phyloP scores from a whole-genome alignment of 2,888 invertebrate species.

The Boloria euphrosyne region DNA sequence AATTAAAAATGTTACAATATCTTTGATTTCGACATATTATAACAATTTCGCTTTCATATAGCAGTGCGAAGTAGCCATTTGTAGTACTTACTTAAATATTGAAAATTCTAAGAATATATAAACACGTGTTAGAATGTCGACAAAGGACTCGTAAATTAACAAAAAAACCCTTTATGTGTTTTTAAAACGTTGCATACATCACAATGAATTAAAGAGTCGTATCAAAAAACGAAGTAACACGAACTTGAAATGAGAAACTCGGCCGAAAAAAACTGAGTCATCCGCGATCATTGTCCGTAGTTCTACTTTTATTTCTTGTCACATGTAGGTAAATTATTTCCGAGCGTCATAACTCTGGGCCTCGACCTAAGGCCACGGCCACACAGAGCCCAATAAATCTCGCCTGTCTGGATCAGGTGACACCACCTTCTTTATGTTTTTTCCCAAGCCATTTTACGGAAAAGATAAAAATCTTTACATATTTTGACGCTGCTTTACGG shows the following conservation, averaged over 20 bases:
- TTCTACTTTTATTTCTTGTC: conserved; percentile 64
- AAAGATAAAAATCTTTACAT: conserved; percentile 83
- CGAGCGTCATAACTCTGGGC: conserved; percentile 72
- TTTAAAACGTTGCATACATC: conserved; percentile 41
- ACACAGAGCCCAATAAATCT: conserved; percentile 77
- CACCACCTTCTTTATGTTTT: conserved; percentile 83
- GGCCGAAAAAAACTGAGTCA: conserved; percentile 55
- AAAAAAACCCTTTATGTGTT: conserved; percentile 41
- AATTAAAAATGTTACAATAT: conserved; percentile 14
- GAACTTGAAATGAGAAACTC: conserved; percentile 44
- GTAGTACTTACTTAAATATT: conserved; percentile 20
- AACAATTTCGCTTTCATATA: too few species aligned
- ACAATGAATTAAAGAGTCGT: conserved; percentile 39
- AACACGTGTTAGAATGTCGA: conserved; percentile 38
- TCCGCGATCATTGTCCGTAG: conserved; percentile 58
- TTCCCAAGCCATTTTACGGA: conserved; percentile 83
- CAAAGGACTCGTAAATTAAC: conserved; percentile 39
- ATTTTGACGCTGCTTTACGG: conserved; percentile 81
- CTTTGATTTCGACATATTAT: too few species aligned
- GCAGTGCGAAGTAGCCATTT: conserved; percentile 5
- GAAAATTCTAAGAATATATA: conserved; percentile 36
- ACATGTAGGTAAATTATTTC: conserved; percentile 71
- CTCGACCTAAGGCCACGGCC: conserved; percentile 78
- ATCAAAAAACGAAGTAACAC: conserved; percentile 30
- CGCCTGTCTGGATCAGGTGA: conserved; percentile 80